phyloP scores from a whole-genome alignment of 2,113 vertebrate species.

The Oncorhynchus keta region DNA sequence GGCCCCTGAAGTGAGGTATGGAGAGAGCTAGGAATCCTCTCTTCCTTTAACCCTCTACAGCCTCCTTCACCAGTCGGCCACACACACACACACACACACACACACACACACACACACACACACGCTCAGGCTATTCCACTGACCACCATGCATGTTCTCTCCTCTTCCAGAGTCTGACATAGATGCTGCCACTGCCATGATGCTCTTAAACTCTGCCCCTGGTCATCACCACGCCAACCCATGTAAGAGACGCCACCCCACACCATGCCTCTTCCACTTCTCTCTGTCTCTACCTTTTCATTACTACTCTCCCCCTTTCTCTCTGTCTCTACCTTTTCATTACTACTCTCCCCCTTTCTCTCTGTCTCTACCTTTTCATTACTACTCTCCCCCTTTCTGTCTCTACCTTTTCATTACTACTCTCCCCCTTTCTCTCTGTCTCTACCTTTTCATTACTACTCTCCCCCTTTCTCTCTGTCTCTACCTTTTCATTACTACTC shows the following conservation, averaged over 20 bases:
- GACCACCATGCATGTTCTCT: conserved; percentile 78
- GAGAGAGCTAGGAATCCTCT: conserved; percentile 41
- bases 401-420: too few species aligned
- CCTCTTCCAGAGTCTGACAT: conserved; percentile 96
- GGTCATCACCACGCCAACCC: conserved; percentile 88
- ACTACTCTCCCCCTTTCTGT: too few species aligned
- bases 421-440: too few species aligned
- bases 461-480: too few species aligned
- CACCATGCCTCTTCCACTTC: conserved; percentile 19
- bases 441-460: too few species aligned
- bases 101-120: neutral
- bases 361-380: too few species aligned
- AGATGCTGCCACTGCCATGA: conserved; percentile 99
- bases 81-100: neutral
- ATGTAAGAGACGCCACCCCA: conserved; percentile 82
- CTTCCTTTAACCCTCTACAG: neutral
- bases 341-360: too few species aligned
- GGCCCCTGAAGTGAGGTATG: conserved; percentile 65
- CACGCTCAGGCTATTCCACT: conserved; percentile 50
- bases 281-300: neutral
- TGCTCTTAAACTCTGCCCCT: conserved; percentile 98
- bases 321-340: too few species aligned
- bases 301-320: too few species aligned
- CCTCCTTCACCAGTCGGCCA: neutral
- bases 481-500: too few species aligned